A percentile compares a stretch with the other conserved stretches of the same genome.
phyloP scores from a whole-genome alignment of 1,140 invertebrate genomes.

The Apocrypta bakeri region DNA sequence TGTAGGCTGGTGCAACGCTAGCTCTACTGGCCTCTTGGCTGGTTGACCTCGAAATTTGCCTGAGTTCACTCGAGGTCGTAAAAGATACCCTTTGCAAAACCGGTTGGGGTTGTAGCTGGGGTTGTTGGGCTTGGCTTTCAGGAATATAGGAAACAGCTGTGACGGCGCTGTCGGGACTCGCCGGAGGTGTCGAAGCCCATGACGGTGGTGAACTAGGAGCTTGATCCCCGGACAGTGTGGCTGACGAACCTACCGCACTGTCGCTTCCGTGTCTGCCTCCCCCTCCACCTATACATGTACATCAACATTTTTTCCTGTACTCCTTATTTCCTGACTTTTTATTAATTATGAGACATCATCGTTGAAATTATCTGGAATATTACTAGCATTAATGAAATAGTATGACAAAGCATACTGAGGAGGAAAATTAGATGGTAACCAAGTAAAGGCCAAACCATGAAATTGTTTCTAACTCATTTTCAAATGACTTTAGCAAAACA shows the following conservation, averaged over 20 bases:
- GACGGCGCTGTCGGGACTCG: conserved; percentile 75
- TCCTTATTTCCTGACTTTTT: too few species aligned
- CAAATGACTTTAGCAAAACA: too few species aligned
- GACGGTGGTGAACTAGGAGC: conserved; percentile 76
- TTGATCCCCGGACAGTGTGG: conserved; percentile 74
- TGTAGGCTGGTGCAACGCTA: conserved; percentile 64
- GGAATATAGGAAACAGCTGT: conserved; percentile 77
- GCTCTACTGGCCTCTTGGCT: conserved; percentile 66
- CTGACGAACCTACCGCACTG: conserved; percentile 78
- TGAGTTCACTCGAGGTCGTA: conserved; percentile 75
- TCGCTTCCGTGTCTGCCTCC: conserved; percentile 72
- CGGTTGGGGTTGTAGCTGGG: conserved; percentile 55
- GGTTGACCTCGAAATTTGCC: conserved; percentile 71
- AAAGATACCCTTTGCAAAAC: conserved; percentile 78
- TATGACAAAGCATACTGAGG: too few species aligned
- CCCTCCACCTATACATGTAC: conserved; percentile 50
- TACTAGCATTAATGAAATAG: too few species aligned
- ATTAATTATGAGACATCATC: too few species aligned
- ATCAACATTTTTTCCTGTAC: not conserved
- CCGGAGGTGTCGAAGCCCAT: conserved; percentile 78
- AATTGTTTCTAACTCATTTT: too few species aligned
- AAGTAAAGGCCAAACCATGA: too few species aligned
- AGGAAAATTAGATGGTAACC: too few species aligned
- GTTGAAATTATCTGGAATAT: too few species aligned
- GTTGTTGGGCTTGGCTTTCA: conserved; percentile 56